Conservation (phyloP, 1,140 invertebrate genomes). For the Neodiprion lecontei region DNA sequence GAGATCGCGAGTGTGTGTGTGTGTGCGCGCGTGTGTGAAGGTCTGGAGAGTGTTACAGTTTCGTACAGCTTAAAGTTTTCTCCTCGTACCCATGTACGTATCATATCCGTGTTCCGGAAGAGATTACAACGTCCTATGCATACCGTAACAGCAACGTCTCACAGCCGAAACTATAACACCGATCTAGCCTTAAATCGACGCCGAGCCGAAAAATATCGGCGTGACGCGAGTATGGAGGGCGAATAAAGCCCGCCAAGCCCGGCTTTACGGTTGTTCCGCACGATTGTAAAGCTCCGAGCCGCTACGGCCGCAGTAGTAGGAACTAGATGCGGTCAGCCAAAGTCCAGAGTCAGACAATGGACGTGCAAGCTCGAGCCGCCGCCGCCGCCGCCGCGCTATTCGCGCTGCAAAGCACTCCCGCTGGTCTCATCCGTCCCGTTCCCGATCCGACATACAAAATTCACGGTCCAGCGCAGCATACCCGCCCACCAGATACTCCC, state of each 20-base stretch:
- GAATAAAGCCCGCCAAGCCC: not conserved
- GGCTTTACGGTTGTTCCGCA: not conserved
- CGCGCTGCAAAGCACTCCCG: constrained; percentile 2
- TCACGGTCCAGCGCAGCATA: not conserved
- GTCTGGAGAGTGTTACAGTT: too few species aligned
- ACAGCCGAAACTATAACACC: too few species aligned
- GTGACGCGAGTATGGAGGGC: not conserved
- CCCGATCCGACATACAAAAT: not conserved
- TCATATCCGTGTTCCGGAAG: too few species aligned
- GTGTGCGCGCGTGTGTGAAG: too few species aligned
- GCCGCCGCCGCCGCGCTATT: not conserved
- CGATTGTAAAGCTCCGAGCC: not conserved
- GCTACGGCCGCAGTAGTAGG: not conserved
- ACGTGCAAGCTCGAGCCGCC: not conserved
- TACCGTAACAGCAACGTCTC: too few species aligned
- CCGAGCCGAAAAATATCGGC: too few species aligned
- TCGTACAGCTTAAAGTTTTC: too few species aligned
- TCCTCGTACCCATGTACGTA: too few species aligned
- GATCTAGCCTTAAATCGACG: too few species aligned
- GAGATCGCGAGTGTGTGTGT: too few species aligned
- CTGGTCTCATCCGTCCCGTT: not conserved
- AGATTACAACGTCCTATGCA: too few species aligned
- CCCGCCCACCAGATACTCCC: not conserved
- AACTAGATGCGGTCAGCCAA: not conserved
- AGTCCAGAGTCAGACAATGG: constrained; percentile 5